A percentile compares a stretch with the other conserved stretches of the same genome.
phyloP scores from a whole-genome alignment of 2,888 invertebrate species.

The Eupithecia pulchellata region DNA sequence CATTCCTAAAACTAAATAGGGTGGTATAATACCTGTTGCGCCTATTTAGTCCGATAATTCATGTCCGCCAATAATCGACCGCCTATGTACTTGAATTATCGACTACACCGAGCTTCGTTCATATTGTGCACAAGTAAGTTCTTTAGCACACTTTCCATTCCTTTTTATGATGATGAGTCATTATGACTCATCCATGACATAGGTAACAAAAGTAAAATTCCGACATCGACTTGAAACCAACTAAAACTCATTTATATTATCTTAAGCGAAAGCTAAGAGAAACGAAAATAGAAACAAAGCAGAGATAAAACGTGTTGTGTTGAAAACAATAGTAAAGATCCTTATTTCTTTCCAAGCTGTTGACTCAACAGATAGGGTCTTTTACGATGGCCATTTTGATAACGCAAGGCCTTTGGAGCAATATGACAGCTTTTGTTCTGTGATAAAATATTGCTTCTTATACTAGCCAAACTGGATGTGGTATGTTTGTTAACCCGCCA shows the following conservation, averaged over 20 bases:
- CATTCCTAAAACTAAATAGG: neutral
- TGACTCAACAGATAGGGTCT: conserved; percentile 23
- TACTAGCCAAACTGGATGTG: too few relatives aligned
- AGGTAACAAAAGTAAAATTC: neutral
- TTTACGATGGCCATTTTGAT: neutral
- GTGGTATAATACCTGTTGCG: neutral
- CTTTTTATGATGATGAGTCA: neutral
- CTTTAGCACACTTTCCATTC: too few relatives aligned
- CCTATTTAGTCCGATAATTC: too few relatives aligned
- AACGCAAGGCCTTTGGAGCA: neutral
- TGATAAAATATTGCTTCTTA: neutral
- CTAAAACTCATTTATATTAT: neutral
- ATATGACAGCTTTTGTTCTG: neutral
- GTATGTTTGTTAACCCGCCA: too few relatives aligned
- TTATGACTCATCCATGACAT: neutral
- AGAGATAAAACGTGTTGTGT: neutral
- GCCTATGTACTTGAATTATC: too few relatives aligned
- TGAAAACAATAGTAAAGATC: conserved; percentile 27
- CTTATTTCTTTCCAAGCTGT: conserved; percentile 28
- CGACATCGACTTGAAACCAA: neutral
- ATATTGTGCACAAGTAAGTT: too few relatives aligned
- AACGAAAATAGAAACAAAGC: neutral
- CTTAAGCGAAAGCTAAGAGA: neutral
- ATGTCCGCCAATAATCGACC: too few relatives aligned
- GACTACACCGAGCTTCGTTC: too few relatives aligned